Conservation (phyloP, 2,113 vertebrate genomes). For the Actenoides lindsayi region DNA sequence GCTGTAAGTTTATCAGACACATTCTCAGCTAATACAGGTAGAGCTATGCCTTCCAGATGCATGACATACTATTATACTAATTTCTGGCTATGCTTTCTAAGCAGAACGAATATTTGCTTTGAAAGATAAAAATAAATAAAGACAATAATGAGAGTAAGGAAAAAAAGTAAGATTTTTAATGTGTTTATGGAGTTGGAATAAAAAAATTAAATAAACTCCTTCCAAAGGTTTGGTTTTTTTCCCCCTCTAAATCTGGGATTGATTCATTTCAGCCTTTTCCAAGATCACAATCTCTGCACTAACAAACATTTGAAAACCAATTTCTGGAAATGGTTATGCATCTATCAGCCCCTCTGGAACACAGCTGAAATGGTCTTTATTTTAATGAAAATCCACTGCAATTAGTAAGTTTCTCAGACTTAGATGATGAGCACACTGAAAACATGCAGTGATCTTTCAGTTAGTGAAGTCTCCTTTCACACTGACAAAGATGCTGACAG, state of each 20-base stretch:
- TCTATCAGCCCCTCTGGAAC: slow-evolving; percentile 9
- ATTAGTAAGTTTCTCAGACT: slow-evolving; percentile 33
- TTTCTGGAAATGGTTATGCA: not conserved
- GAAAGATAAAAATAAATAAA: not conserved
- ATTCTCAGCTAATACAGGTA: not conserved
- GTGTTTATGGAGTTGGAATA: not conserved
- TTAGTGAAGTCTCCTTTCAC: not conserved
- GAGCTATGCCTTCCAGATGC: not conserved
- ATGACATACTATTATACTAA: not conserved
- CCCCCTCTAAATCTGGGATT: not conserved
- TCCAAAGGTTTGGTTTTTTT: not conserved
- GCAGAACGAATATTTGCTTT: not conserved
- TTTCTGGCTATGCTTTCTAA: not conserved
- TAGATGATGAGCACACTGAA: slow-evolving; percentile 6
- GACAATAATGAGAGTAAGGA: not conserved
- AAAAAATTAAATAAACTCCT: not conserved
- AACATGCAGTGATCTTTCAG: slow-evolving; percentile 19
- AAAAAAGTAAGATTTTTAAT: not conserved
- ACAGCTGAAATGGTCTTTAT: not conserved
- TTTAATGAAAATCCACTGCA: not conserved
- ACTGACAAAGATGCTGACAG: not conserved
- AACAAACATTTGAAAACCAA: not conserved
- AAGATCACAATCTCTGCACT: not conserved
- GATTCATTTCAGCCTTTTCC: not conserved
- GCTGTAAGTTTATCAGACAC: not conserved